Percentiles rank a stretch among this genome's conserved stretches.
These are phyloP conservation scores for Aphidius ervi DNA, from an alignment of 1,140 invertebrate species.

Conservation along the genomic window DNA sequence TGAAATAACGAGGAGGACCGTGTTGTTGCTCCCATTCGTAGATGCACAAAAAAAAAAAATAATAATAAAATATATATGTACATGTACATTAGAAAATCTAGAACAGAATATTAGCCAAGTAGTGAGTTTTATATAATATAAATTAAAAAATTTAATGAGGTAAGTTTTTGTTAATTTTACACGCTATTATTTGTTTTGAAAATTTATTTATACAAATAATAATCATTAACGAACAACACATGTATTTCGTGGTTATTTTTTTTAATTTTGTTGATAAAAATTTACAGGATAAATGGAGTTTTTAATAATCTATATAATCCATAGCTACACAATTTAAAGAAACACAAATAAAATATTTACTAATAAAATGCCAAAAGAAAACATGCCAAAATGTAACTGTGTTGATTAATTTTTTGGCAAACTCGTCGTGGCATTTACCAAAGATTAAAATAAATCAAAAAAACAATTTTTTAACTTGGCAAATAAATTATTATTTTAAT, in stretches of 20 bases:
- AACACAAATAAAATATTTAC: no score
- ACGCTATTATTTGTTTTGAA: constrained; percentile 24
- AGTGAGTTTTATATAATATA: constrained; percentile 26
- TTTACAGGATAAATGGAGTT: no score
- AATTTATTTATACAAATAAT: no score
- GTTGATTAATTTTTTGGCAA: no score
- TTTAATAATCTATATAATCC: no score
- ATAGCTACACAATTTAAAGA: no score
- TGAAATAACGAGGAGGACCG: constrained; percentile 19
- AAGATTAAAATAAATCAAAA: neutral
- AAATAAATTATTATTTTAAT: neutral
- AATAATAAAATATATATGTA: constrained; percentile 28
- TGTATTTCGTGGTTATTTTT: no score
- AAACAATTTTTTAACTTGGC: neutral
- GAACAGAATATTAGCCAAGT: constrained; percentile 24
- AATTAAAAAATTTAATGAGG: constrained; percentile 22
- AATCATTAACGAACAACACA: no score
- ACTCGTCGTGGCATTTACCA: neutral
- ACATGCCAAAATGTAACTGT: no score
- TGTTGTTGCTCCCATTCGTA: constrained; percentile 51
- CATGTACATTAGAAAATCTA: no score
- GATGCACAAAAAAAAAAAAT: constrained; percentile 44
- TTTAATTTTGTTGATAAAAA: no score
- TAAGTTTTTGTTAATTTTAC: constrained; percentile 33
- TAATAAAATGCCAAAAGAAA: no score